phyloP scores from a whole-genome alignment of 2,888 invertebrate species.

The Tenthredo amoena region DNA sequence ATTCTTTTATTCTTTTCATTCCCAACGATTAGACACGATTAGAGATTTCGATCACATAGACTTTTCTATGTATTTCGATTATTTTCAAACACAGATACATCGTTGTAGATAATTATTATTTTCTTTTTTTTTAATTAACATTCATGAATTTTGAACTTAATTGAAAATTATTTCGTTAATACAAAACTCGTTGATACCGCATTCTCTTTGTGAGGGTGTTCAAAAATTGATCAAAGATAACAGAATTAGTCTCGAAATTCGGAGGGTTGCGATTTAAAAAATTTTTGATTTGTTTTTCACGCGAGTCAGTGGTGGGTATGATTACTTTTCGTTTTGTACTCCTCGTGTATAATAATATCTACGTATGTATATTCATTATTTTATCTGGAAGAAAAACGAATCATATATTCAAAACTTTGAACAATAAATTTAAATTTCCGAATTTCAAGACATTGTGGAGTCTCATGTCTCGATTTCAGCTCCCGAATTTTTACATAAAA shows the following conservation, averaged over 20 bases:
- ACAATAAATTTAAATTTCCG: too few species aligned
- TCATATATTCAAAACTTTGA: too few species aligned
- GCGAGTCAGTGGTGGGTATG: neutral
- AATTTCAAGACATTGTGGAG: too few species aligned
- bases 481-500: too few species aligned
- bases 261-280: neutral
- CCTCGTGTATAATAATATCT: too few species aligned
- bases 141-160: neutral
- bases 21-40: neutral
- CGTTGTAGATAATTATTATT: neutral
- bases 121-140: neutral
- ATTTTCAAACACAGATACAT: too few species aligned
- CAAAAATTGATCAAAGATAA: neutral
- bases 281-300: neutral
- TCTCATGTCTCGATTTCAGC: too few species aligned
- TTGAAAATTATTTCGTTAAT: neutral
- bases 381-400: neutral
- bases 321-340: neutral
- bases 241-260: neutral
- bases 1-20: neutral
- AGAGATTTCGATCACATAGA: too few species aligned
- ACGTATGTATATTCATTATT: neutral
- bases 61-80: too few species aligned
- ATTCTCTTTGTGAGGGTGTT: neutral
- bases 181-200: neutral